phyloP scores from a whole-genome alignment of 2,113 vertebrate species.

The Mixornis gularis region DNA sequence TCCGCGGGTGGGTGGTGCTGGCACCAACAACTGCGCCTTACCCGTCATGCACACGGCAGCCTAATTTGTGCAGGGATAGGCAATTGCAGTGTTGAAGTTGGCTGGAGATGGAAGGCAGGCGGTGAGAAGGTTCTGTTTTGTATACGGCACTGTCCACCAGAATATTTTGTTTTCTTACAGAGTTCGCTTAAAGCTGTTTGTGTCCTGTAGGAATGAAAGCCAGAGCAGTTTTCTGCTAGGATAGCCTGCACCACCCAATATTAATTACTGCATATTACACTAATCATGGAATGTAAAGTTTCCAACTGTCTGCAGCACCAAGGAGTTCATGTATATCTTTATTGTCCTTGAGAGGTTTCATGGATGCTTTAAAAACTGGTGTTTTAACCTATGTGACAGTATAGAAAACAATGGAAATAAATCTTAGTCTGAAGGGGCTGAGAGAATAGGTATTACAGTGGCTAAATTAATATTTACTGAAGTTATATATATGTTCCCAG shows the following conservation, averaged over 20 bases:
- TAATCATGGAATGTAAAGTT: background rate
- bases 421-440: background rate
- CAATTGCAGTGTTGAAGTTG: background rate
- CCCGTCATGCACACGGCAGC: background rate
- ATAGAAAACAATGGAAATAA: background rate
- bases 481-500: background rate
- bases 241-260: background rate
- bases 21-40: background rate
- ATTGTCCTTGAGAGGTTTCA: too few relatives aligned
- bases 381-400: background rate
- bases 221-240: background rate
- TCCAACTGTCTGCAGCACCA: background rate
- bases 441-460: background rate
- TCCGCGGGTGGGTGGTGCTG: constrained; percentile 46
- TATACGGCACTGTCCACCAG: background rate
- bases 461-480: background rate
- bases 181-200: background rate
- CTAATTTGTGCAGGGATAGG: constrained; percentile 2
- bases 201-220: background rate
- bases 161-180: background rate
- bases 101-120: background rate
- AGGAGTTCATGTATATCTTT: rapidly evolving
- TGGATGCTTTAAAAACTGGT: background rate
- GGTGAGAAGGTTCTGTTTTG: background rate
- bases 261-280: background rate